These are phyloP conservation scores for Drosophila ogumai DNA, from an alignment of 1,140 invertebrate genomes.

Conservation along the genomic window DNA sequence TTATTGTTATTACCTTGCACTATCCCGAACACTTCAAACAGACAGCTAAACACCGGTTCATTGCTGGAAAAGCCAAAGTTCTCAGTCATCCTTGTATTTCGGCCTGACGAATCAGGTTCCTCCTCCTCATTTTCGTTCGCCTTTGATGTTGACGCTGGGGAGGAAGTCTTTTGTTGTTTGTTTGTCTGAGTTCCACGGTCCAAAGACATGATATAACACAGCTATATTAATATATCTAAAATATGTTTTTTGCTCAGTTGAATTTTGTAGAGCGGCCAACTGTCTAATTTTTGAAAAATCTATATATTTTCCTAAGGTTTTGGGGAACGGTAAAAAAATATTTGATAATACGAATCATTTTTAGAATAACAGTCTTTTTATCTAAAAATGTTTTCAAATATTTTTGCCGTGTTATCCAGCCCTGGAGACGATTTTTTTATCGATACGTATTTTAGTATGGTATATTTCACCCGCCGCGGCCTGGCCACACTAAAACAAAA, in stretches of 20 bases:
- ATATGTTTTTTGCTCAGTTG: neutral
- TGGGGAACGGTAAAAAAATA: neutral
- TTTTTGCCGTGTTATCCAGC: neutral
- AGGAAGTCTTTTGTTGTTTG: fast-evolving
- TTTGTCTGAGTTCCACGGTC: neutral
- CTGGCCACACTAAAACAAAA: neutral
- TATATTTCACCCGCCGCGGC: neutral
- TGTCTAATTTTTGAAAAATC: constrained; percentile 1
- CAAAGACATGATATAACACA: neutral
- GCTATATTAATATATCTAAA: neutral
- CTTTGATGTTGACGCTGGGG: neutral
- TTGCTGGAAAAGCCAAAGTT: neutral
- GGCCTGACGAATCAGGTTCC: fast-evolving
- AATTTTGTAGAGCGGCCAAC: neutral
- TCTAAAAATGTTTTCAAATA: neutral
- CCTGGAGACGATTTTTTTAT: neutral
- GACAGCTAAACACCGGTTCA: constrained; percentile 28
- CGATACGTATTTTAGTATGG: too few species aligned
- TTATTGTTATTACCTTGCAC: constrained; percentile 41
- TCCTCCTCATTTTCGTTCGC: neutral
- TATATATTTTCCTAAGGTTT: neutral
- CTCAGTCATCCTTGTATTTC: fast-evolving
- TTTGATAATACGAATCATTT: neutral
- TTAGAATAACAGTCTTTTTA: neutral
- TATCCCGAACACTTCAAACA: constrained; percentile 71